Conservation (phyloP, 2,888 invertebrate genomes). For the Cerastoderma edule region DNA sequence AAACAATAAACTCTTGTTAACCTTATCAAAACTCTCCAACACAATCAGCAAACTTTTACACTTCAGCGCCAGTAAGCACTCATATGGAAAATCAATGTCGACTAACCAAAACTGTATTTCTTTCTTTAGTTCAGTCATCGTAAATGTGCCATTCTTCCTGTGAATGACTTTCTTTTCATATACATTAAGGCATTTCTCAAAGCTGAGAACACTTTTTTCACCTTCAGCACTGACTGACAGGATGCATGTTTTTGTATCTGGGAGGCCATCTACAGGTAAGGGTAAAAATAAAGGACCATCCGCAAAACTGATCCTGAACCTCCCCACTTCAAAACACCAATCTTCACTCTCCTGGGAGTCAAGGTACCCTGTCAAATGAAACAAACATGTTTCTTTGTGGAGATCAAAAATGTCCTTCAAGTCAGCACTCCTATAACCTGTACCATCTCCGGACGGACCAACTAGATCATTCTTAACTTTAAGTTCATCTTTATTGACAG, state of each 20-base stretch:
- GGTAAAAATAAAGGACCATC: conserved; percentile 43
- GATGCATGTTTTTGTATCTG: conserved; percentile 72
- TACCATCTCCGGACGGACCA: not conserved
- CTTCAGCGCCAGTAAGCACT: conserved; percentile 64
- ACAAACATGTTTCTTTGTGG: conserved; percentile 66
- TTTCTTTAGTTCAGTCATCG: conserved; percentile 20
- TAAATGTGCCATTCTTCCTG: conserved; percentile 8
- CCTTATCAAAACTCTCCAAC: conserved; percentile 53
- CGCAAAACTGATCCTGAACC: conserved; percentile 46
- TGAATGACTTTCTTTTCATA: not conserved
- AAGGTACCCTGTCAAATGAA: conserved; percentile 56
- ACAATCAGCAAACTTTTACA: conserved; percentile 63
- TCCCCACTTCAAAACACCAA: conserved; percentile 64
- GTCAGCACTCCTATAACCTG: conserved; percentile 24
- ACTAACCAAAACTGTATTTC: conserved; percentile 69
- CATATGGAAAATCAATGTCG: conserved; percentile 51
- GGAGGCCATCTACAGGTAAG: conserved; percentile 52
- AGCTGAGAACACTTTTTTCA: conserved; percentile 77
- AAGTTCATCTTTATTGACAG: not conserved
- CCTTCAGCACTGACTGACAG: conserved; percentile 75
- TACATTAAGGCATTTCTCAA: conserved; percentile 63
- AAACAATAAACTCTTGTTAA: conserved; percentile 50
- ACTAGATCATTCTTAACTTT: not conserved
- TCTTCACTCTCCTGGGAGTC: conserved; percentile 41
- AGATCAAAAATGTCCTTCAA: conserved; percentile 60